Evolutionary conservation across 2,888 invertebrate species (phyloP).

Genomic region (Drosophila merina): DNA sequence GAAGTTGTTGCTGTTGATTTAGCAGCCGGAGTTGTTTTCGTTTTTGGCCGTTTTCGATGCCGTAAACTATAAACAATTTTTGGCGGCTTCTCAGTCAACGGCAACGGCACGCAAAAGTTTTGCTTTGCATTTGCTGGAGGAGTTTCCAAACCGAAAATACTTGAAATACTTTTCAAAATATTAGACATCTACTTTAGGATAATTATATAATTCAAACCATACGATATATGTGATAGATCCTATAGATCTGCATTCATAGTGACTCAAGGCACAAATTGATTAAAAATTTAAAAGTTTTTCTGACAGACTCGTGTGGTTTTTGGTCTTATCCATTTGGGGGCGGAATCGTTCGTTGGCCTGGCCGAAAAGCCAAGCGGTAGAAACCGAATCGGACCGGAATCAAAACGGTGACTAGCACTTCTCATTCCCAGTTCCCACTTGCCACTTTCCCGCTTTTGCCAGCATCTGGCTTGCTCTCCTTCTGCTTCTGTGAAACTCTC

Average conservation of each 20-base stretch:
- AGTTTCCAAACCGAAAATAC: constrained; percentile 52
- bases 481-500: constrained; percentile 41
- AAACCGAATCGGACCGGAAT: constrained; percentile 42
- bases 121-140: constrained; percentile 70
- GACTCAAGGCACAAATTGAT: constrained; percentile 6
- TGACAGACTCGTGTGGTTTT: constrained; percentile 47
- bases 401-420: constrained; percentile 58
- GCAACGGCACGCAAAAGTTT: constrained; percentile 71
- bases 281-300: constrained; percentile 12
- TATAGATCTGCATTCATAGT: neutral
- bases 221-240: neutral
- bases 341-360: constrained; percentile 75
- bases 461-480: constrained; percentile 20
- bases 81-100: constrained; percentile 70
- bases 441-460: constrained; percentile 3
- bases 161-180: constrained; percentile 3
- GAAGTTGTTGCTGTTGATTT: constrained; percentile 53
- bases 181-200: no score
- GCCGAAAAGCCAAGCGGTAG: constrained; percentile 41
- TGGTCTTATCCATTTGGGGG: constrained; percentile 49
- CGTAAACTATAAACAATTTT: constrained; percentile 73
- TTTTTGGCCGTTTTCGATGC: constrained; percentile 35
- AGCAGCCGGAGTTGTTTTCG: constrained; percentile 34
- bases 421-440: constrained; percentile 6
- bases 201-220: neutral